Base-by-base conservation (phyloP, 2,888 invertebrate species). In the Harpagoxenus sublaevis region DNA sequence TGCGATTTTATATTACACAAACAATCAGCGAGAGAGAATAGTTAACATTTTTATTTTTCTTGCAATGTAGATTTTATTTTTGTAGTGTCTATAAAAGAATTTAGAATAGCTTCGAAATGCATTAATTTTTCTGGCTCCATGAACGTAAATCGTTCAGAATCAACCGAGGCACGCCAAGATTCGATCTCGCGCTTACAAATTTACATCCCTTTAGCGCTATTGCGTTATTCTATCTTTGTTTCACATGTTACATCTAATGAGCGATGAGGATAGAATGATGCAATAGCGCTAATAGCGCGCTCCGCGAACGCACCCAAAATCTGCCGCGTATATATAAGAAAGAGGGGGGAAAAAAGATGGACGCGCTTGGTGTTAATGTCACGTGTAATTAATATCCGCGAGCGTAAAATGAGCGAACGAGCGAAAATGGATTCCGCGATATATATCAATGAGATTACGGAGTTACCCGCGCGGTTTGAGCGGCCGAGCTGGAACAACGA, bases 381-480 rank as follows among this genome's bases (percentile, higher is more conserved):
- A 60, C 70, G 70, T 79, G 45, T 79, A 79, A 79, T 79, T 70
- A 70, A 79, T 79, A 60, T 60, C 60, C 28, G 48, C 79, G 39
- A 60, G 48, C 48, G 23, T 70, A 28, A 68, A 68, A 68, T 68
- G 66, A 68, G 66, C 60, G 57, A 70, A 70, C 9, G 78, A 79
- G 57, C 15, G 60, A 79, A 79, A 79, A 79, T 51, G 79, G 60
- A 79, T 70, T 60, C 66, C 60, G 48, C 60, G 70, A 66, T 63
- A 63, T 63, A 63, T 75, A 79, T 79, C 79, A 79, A 79, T 79
- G 70, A 48, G 60, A 79, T 79, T 79, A 79, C 48, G 23, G 45
- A 48, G 70, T 70, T 51, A 79, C 60, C 39, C n/a, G 70, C 60
- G 42, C 70, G 70, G 71, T 71, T 79, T 31, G 70, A 79, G 39